Evolutionary conservation across 1,140 invertebrate genomes (phyloP).

Genomic region (Drosophila cardini): DNA sequence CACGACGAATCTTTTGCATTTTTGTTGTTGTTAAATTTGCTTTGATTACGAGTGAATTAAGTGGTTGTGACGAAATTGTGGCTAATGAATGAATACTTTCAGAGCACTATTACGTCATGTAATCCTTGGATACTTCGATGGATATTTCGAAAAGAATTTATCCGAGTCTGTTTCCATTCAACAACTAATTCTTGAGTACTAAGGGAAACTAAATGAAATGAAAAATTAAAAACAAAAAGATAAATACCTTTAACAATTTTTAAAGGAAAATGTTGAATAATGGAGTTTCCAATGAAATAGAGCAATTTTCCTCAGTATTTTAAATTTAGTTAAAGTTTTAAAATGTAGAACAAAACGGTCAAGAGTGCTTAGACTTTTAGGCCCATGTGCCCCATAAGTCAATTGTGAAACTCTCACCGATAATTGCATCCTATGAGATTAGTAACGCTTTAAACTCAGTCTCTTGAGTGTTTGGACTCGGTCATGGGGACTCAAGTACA

Average conservation of each 20-base stretch:
- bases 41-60: constrained; percentile 26
- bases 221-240: not conserved
- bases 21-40: constrained; percentile 36
- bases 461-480: constrained; percentile 21
- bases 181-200: not conserved
- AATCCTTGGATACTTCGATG: not conserved
- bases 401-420: constrained; percentile 48
- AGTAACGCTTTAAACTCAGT: constrained; percentile 35
- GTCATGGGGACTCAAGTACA: not conserved
- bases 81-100: constrained; percentile 12
- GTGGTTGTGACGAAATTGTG: constrained; percentile 21
- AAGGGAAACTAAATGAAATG: not conserved
- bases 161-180: too few relatives aligned
- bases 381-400: constrained; percentile 30
- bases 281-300: not conserved
- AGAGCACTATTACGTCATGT: not conserved
- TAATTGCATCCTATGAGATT: constrained; percentile 43
- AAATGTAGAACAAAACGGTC: constrained; percentile 39
- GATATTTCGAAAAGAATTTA: not conserved
- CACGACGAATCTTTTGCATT: constrained; percentile 33
- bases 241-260: too few relatives aligned
- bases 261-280: too few relatives aligned
- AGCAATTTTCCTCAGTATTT: not conserved
- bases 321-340: not conserved
- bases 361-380: constrained; percentile 14